Evolutionary conservation across 2,113 vertebrate species (phyloP).

Genomic region (Rhabdomys dilectus): DNA sequence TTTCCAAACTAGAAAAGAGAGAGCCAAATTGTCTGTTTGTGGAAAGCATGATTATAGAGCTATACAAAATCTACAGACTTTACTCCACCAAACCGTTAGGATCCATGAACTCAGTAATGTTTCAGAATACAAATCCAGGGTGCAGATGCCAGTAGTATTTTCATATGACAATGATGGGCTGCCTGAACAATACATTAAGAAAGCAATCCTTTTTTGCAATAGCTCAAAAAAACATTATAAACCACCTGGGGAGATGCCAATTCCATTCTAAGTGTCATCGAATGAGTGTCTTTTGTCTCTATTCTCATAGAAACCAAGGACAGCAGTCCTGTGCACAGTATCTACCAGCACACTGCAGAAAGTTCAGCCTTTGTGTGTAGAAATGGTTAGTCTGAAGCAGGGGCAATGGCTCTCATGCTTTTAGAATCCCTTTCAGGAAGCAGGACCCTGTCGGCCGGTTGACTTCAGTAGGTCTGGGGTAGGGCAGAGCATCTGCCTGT

Average conservation of each 20-base stretch:
- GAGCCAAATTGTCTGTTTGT: background rate
- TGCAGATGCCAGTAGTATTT: background rate
- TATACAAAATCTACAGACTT: background rate
- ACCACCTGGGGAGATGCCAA: background rate
- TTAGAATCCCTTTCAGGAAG: background rate
- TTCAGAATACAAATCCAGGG: background rate
- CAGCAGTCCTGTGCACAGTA: background rate
- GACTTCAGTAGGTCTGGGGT: background rate
- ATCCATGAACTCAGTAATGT: background rate
- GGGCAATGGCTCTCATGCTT: background rate
- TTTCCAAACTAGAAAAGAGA: background rate
- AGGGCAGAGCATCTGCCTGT: background rate
- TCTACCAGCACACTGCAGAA: background rate
- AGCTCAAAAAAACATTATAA: background rate
- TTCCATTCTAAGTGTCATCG: background rate
- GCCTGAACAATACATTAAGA: background rate
- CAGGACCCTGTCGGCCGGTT: background rate
- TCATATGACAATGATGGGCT: background rate
- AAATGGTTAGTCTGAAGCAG: background rate
- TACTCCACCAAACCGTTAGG: background rate
- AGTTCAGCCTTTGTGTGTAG: background rate
- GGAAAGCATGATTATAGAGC: background rate
- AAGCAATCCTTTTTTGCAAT: background rate
- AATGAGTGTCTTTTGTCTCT: background rate
- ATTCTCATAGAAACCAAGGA: background rate